Conservation (phyloP, 2,113 vertebrate genomes). For the Drymodes brunneopygia region DNA sequence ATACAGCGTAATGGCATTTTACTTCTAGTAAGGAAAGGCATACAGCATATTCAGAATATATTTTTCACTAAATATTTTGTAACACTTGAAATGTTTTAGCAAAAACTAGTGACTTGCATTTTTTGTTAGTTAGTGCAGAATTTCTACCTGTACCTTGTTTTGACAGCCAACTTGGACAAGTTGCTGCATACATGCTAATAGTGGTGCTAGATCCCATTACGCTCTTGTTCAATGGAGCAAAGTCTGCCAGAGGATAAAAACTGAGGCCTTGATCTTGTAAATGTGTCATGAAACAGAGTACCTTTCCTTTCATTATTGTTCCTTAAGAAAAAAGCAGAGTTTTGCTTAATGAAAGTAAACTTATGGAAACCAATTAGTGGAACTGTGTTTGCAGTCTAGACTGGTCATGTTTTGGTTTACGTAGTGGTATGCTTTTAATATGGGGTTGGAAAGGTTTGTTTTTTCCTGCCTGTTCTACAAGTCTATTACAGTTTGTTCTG, state of each 20-base stretch:
- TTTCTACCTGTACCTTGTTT: not conserved
- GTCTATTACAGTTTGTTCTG: not conserved
- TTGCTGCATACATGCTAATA: not conserved
- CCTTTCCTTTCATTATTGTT: not conserved
- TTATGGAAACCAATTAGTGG: not conserved
- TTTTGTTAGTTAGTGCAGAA: not conserved
- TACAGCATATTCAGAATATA: not conserved
- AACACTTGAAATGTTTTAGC: not conserved
- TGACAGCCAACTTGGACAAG: not conserved
- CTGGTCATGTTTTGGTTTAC: not conserved
- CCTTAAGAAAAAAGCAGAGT: accelerated
- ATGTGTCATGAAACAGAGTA: not conserved
- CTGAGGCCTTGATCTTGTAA: not conserved
- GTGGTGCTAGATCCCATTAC: not conserved
- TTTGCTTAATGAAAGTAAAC: not conserved
- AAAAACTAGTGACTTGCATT: not conserved
- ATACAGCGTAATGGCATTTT: not conserved
- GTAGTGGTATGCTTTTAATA: not conserved
- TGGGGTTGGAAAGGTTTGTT: not conserved
- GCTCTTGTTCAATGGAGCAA: not conserved
- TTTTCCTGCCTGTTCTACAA: not conserved
- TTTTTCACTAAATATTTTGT: not conserved
- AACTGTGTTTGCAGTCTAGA: not conserved
- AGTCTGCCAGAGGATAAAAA: not conserved
- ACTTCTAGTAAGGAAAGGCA: not conserved